Evolutionary conservation across 2,888 invertebrate genomes (phyloP).

Genomic region (Adela reaumurella): DNA sequence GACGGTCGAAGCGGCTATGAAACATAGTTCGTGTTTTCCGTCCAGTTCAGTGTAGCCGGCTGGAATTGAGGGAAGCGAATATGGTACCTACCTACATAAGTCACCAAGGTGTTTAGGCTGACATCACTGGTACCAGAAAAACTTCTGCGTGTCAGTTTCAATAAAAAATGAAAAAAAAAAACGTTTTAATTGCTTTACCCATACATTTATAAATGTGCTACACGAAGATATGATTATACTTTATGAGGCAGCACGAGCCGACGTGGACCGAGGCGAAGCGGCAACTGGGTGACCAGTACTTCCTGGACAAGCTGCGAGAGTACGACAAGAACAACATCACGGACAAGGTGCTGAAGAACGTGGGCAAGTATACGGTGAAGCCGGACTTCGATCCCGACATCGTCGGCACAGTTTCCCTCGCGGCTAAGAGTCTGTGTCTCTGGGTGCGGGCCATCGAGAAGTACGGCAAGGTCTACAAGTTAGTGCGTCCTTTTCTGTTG

Average conservation of each 20-base stretch:
- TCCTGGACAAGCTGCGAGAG: conserved; percentile 72
- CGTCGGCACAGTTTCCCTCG: conserved; percentile 78
- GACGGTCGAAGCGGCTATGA: too few relatives aligned
- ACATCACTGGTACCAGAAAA: too few relatives aligned
- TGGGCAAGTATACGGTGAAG: conserved; percentile 73
- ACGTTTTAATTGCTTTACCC: too few relatives aligned
- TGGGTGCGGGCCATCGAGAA: conserved; percentile 93
- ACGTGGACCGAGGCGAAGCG: conserved; percentile 87
- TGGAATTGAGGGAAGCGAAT: too few relatives aligned
- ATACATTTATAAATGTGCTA: too few relatives aligned
- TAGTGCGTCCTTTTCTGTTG: too few relatives aligned
- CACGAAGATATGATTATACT: conserved; percentile 1
- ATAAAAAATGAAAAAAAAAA: too few relatives aligned
- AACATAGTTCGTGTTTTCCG: too few relatives aligned
- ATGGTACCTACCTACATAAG: too few relatives aligned
- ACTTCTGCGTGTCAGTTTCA: too few relatives aligned
- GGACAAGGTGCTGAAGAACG: conserved; percentile 77
- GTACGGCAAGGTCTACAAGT: conserved; percentile 85
- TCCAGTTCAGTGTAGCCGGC: too few relatives aligned
- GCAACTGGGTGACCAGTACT: conserved; percentile 78
- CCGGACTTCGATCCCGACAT: conserved; percentile 86
- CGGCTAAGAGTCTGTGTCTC: conserved; percentile 83
- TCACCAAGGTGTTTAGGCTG: too few relatives aligned
- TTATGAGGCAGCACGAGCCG: conserved; percentile 59
- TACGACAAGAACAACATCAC: conserved; percentile 88